Base-by-base conservation (phyloP, 2,888 invertebrate species). In the Xanthorhoe designata region DNA sequence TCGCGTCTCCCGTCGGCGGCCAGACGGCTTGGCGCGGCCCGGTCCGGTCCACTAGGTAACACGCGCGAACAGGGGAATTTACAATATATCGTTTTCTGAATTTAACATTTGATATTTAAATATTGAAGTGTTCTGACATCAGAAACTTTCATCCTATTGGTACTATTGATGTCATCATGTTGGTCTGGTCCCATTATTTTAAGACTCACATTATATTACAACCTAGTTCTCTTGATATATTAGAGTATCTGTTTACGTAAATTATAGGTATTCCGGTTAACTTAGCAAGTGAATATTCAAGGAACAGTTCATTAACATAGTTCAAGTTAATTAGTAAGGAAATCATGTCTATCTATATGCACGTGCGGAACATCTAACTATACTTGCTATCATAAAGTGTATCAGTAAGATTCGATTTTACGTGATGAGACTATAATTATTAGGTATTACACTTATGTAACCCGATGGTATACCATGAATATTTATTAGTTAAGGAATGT, bases 341-440 rank as follows among this genome's bases (percentile, higher is more conserved):
- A 84, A 84, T 86, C 81, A 82, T 70, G 73, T 78, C 79, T 77
- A 72, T 60, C 19, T 61, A 75, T 78, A 85, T 82, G 82, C 83
- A 77, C 72, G 79, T 77, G 74, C 73, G 77, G 77, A 78, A 81
- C 82, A 83, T 10, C 10, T 47, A 35, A 51, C 38, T 54, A 24
- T 53, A 61, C 42, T 7, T 45, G 17, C 32, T 42, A 55, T 57
- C 35, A 47, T 52, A 18, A 51, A 18, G 18, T 56, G 47, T 66
- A 58, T 54, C 53, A 66, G 54, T 62, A 53, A 61, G 72, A 66
- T 66, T 66, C 29, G 42, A 38, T 62, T 57, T 55, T 54, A 66
- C 66, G 61, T 61, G 66, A 38, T 54, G 19, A 51, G 66, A 62
- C 19, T 62, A 10, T 51, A n/a, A 38, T 59, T 38, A 1, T 19